Evolutionary conservation across 2,797 vertebrate species (phyloP).

Genomic region (Uromys caudimaculatus): DNA sequence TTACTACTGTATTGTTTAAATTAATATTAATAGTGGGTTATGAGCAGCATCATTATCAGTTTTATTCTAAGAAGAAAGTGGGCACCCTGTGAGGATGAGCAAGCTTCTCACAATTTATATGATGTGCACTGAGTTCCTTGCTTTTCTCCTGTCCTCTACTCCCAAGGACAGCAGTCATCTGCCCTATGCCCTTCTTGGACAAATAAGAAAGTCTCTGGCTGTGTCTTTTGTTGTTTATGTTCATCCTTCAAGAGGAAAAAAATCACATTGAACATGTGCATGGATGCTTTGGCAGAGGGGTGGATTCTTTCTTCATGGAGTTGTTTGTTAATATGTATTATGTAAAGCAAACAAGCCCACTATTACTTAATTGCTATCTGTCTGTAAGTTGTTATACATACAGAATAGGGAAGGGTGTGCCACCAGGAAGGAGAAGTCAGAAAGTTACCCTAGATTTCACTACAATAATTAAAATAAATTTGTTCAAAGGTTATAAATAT

Average conservation of each 20-base stretch:
- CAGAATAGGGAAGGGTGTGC: neutral
- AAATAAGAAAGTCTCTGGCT: neutral
- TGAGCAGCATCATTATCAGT: neutral
- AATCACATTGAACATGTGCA: neutral
- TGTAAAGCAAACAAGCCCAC: neutral
- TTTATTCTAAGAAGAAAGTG: neutral
- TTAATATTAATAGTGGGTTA: neutral
- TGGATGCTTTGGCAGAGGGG: neutral
- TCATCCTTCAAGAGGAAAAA: neutral
- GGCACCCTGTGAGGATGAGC: neutral
- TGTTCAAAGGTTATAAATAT: neutral
- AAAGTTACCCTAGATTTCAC: neutral
- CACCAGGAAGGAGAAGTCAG: neutral
- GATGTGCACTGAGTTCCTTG: neutral
- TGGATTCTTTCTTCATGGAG: neutral
- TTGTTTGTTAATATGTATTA: neutral
- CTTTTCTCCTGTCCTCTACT: accelerated
- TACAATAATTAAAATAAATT: neutral
- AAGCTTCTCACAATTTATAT: neutral
- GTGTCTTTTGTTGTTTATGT: neutral
- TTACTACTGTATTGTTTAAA: neutral
- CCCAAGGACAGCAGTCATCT: neutral
- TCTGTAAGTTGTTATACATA: neutral
- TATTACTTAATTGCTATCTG: neutral
- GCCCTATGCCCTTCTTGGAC: neutral